Evolutionary conservation across 2,888 invertebrate species (phyloP).

Genomic region (Balanococcus diminutus): DNA sequence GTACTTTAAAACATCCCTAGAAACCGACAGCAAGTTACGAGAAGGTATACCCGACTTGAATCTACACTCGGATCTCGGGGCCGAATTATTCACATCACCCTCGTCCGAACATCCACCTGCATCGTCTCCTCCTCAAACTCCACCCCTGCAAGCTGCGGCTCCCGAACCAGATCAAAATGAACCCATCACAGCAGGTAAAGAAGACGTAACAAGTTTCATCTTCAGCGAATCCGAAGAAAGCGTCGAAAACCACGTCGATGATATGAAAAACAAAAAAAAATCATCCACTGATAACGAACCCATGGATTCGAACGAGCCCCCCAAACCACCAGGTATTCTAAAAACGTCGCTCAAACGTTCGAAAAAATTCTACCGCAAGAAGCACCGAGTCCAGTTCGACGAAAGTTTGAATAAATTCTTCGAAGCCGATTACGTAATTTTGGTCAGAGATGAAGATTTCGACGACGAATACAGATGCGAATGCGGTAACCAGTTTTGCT

Average conservation of each 20-base stretch:
- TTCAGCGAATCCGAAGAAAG: constrained; percentile 24
- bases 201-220: constrained; percentile 31
- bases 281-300: background rate
- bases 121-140: background rate
- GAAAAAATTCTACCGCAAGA: constrained; percentile 62
- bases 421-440: constrained; percentile 89
- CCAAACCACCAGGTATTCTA: constrained; percentile 57
- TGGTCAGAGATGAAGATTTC: constrained; percentile 84
- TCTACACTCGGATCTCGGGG: constrained; percentile 2
- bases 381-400: constrained; percentile 84
- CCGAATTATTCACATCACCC: background rate
- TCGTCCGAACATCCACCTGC: background rate
- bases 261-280: constrained; percentile 49
- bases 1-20: constrained; percentile 47
- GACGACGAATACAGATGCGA: constrained; percentile 78
- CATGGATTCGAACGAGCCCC: constrained; percentile 53
- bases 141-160: too few relatives aligned
- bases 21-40: constrained; percentile 46
- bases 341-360: constrained; percentile 59
- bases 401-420: constrained; percentile 89
- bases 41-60: constrained; percentile 40
- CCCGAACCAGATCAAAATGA: background rate
- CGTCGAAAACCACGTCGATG: background rate
- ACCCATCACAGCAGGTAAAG: background rate
- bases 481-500: constrained; percentile 74